Conservation (phyloP, 2,113 vertebrate species). For the Rhea pennata region DNA sequence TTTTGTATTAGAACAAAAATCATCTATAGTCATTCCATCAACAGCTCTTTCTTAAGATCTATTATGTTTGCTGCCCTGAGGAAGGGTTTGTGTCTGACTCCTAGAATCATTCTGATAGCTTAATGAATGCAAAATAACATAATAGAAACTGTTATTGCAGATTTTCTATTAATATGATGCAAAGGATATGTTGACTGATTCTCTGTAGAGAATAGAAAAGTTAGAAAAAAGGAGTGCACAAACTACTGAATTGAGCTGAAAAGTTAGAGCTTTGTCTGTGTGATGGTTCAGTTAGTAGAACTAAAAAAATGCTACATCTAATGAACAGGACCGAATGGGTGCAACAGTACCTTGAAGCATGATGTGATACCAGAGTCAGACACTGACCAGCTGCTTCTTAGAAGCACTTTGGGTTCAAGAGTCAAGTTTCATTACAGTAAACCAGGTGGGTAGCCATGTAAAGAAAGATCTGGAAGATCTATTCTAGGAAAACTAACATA, state of each 20-base stretch:
- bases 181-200: background rate
- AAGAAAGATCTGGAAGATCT: background rate
- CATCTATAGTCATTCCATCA: background rate
- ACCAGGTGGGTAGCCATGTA: background rate
- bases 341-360: background rate
- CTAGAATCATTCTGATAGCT: background rate
- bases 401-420: background rate
- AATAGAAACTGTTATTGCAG: background rate
- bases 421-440: background rate
- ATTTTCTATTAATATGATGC: background rate
- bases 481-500: background rate
- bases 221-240: background rate
- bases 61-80: background rate
- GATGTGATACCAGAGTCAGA: background rate
- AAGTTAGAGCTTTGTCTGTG: background rate
- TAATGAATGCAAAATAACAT: background rate
- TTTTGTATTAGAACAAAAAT: background rate
- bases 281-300: background rate
- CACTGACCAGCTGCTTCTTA: background rate
- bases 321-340: background rate
- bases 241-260: background rate
- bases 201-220: background rate
- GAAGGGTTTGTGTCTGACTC: background rate
- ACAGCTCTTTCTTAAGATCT: background rate
- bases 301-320: background rate